Evolutionary conservation across 2,797 vertebrate species (phyloP), one percentile per base, ranked within the genome.

Genomic region (Moxostoma hubbsi): DNA sequence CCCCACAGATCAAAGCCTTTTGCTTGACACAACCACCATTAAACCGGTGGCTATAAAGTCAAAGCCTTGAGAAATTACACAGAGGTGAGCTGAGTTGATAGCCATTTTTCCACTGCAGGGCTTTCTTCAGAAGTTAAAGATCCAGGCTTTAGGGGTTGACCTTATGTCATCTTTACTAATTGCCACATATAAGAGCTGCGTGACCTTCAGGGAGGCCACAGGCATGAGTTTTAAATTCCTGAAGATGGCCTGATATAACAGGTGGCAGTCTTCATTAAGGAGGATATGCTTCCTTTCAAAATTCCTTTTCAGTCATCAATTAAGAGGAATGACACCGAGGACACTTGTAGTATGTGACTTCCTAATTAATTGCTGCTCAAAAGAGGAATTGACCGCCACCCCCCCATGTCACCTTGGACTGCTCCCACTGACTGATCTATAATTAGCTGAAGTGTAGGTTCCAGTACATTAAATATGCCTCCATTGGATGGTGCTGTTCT

Each of bases 241-340:
- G 85, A 89, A 87, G 89, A 85, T 72, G 58, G 51, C 46, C 66
- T 65, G 74, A 87, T 92, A 92, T 90, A 91, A 92, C 92, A 93
- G 91, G 86, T 91, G 92, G 91, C 93, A 88, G 89, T 94, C 93
- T 93, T 93, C 89, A 93, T 94, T 93, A 93, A 73, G 78, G 58
- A 81, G 50, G 86, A 92, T 91, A 89, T 90, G 90, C 88, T 70
- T 67, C 85, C 87, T 89, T 85, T 94, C 91, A 84, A 91, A 93
- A 91, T 90, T 90, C 86, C 83, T 90, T 92, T 93, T 93, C 88
- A 93, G 90, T 90, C 88, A 84, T 85, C 91, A 91, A 93, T 93
- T 93, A 94, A 86, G 90, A 92, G 88, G 91, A 93, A 93, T 92
- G 86, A 90, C 88, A 88, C 84, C 84, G 78, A 84, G 87, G 91